Base-by-base conservation (phyloP, 1,140 invertebrate genomes). In the Glomeris maerens region DNA sequence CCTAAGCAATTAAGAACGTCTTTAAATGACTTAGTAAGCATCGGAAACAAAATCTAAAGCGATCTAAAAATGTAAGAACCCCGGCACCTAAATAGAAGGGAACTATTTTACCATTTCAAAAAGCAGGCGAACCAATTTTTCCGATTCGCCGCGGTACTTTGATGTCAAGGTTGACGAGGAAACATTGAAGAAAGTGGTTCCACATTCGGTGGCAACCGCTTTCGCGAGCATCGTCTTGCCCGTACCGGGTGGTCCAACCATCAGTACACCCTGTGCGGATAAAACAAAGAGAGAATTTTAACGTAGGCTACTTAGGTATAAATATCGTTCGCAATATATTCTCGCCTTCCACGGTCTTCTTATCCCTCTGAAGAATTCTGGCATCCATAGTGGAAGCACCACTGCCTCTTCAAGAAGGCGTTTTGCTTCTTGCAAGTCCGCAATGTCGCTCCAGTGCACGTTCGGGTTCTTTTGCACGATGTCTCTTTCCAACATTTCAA, bases 151-250 rank as follows among this genome's bases (percentile, higher is more conserved):
- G 47, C 94, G 76, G 68, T 96, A 99, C 70, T 99, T 99, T 25
- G 91, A 96, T 2, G 92, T 95, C 26, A 99, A 74, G 0, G 90
- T 95, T 1, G 93, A 94, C 0, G 92, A 93, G 17, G 92, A 95
- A 3, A 99, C 92, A 71, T 96, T 97, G 67, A 99, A 99, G 71
- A 99, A 99, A 1, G 95, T 99, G 42, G 95, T 97, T 21, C 88
- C 86, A 71, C 95, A 98, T 74, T 99, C 95, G 0, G 95, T 98
- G 20, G 96, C 96, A 2, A 99, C 93, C 5, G 95, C 96, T 73
- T 98, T 98, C 17, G 96, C 95, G 40, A 99, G 70, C 85, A 98
- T 89, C 0, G 96, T 98, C 77, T 99, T 99, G 13, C 96, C 96
- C 2, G 95, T 98, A 38, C 96, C 95, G 2, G 85, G 93, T 17